A percentile compares a stretch with the other conserved stretches of the same genome.
These are phyloP conservation scores for Dicerorhinus sumatrensis DNA, from an alignment of 2,113 vertebrate species.

Conservation along the genomic window DNA sequence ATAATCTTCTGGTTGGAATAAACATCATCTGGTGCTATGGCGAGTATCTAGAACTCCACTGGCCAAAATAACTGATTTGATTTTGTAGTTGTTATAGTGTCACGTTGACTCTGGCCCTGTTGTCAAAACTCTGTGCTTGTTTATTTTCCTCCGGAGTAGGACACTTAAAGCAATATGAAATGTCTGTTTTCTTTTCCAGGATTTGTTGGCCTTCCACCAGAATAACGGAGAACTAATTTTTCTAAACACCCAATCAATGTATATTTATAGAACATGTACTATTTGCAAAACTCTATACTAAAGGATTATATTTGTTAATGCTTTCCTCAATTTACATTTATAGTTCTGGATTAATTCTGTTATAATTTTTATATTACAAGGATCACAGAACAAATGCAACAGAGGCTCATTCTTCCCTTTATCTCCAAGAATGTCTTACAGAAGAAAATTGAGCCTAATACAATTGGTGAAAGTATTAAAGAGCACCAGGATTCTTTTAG, in stretches of 20 bases:
- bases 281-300: not conserved
- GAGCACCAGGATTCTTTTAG: not conserved
- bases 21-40: not conserved
- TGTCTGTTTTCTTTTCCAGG: conserved; percentile 1
- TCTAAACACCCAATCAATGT: not conserved
- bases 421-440: not conserved
- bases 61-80: not conserved
- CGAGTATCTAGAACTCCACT: not conserved
- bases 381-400: not conserved
- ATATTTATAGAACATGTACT: not conserved
- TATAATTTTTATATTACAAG: not conserved
- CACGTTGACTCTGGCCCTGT: not conserved
- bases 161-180: not conserved
- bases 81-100: not conserved
- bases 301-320: not conserved
- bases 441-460: not conserved
- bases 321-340: not conserved
- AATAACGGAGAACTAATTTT: not conserved
- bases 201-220: not conserved
- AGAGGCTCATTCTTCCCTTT: not conserved
- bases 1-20: not conserved
- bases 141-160: not conserved
- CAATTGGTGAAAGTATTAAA: not conserved
- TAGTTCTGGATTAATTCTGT: not conserved
- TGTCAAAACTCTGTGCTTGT: not conserved